These are phyloP conservation scores for Anthrax anthrax DNA, from an alignment of 2,888 invertebrate genomes.

Conservation along the genomic window DNA sequence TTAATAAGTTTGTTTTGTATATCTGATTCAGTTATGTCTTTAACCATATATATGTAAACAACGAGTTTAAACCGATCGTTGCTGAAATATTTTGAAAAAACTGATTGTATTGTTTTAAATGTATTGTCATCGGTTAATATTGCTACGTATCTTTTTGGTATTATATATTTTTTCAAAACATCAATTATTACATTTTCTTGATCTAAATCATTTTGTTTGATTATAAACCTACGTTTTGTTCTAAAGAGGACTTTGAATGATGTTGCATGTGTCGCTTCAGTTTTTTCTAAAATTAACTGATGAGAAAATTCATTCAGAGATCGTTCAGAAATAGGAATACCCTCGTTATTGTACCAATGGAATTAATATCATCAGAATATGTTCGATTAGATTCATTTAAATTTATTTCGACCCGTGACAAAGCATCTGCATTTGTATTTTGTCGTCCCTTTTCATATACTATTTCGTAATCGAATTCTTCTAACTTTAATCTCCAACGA, in stretches of 20 bases:
- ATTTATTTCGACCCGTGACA: constrained; percentile 4
- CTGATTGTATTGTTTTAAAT: not conserved
- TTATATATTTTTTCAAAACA: constrained; percentile 7
- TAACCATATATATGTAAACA: not conserved
- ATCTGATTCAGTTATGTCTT: constrained; percentile 3
- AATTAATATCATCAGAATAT: not conserved
- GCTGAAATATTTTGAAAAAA: not conserved
- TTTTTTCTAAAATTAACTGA: constrained; percentile 6
- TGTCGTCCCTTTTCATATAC: constrained; percentile 13
- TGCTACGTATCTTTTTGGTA: constrained; percentile 8
- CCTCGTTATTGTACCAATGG: constrained; percentile 2
- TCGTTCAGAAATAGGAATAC: constrained; percentile 11
- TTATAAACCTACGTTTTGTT: not conserved
- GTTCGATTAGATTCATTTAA: not conserved
- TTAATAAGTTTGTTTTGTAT: constrained; percentile 8
- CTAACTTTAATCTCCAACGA: constrained; percentile 11
- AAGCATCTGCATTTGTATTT: constrained; percentile 14
- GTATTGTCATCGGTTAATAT: constrained; percentile 8
- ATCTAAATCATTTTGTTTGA: not conserved
- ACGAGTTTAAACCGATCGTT: not conserved
- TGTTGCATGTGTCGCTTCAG: not conserved
- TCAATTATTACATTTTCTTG: constrained; percentile 6
- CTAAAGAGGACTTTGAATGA: not conserved
- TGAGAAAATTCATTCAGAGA: constrained; percentile 10
- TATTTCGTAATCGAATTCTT: constrained; percentile 15